These are phyloP conservation scores for Lasioglossum malachurum DNA, from an alignment of 2,888 invertebrate species.

Conservation along the genomic window DNA sequence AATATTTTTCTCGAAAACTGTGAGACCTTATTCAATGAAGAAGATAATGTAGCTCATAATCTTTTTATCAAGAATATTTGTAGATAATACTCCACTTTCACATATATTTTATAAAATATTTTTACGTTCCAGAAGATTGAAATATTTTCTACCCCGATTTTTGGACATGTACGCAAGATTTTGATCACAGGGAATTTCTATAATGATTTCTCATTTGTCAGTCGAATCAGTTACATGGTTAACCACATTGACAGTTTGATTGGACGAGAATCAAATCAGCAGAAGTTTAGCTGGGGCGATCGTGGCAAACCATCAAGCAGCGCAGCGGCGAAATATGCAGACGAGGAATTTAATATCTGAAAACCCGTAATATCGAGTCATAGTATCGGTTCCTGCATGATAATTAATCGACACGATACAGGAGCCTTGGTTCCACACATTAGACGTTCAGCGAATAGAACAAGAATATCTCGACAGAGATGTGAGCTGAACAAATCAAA, in stretches of 20 bases:
- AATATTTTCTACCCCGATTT: background rate
- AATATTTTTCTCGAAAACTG: background rate
- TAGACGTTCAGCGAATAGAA: background rate
- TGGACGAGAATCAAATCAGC: conserved; percentile 35
- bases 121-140: background rate
- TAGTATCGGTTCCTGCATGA: background rate
- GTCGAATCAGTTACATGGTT: background rate
- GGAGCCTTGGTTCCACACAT: background rate
- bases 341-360: conserved; percentile 45
- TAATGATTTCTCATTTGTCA: background rate
- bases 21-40: background rate
- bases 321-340: conserved; percentile 22
- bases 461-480: background rate
- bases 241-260: conserved; percentile 26
- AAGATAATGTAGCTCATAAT: background rate
- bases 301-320: background rate
- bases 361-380: conserved; percentile 26
- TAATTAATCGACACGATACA: conserved; percentile 20
- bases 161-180: background rate
- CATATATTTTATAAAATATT: background rate
- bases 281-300: background rate
- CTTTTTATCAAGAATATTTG: background rate
- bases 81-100: background rate
- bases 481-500: background rate
- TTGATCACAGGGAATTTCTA: background rate